Percentiles rank a stretch among this genome's conserved stretches.
Evolutionary conservation across 2,113 vertebrate species (phyloP).

Genomic region (Bothrops jararaca): DNA sequence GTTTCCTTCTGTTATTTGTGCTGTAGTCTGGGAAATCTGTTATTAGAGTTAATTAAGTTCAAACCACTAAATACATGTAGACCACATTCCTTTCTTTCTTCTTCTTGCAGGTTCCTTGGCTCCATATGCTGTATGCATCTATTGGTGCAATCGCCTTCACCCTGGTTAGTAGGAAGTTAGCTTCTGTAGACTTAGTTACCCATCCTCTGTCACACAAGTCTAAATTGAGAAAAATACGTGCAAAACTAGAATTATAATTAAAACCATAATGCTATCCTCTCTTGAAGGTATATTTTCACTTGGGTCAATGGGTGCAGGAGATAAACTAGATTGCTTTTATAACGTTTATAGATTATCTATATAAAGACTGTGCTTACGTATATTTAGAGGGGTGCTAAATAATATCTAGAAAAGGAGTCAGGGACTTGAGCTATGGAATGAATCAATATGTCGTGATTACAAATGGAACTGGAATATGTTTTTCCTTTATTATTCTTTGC

Average conservation of each 20-base stretch:
- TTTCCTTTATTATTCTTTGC: background rate
- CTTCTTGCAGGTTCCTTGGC: conserved; percentile 80
- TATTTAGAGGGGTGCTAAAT: background rate
- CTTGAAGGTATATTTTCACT: background rate
- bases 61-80: background rate
- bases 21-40: background rate
- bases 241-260: background rate
- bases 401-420: background rate
- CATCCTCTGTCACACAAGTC: background rate
- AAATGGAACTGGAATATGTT: background rate
- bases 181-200: background rate
- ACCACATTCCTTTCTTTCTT: background rate
- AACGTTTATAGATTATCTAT: background rate
- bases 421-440: background rate
- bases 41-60: background rate
- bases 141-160: conserved; percentile 87
- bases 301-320: background rate
- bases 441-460: background rate
- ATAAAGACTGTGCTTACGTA: background rate
- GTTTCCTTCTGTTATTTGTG: background rate
- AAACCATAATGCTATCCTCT: background rate
- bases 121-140: conserved; percentile 92
- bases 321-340: background rate
- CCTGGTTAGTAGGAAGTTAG: conserved; percentile 78
- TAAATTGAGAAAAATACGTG: background rate